Evolutionary conservation across 2,797 vertebrate genomes (phyloP).

Genomic region (Syngnathus rostellatus): DNA sequence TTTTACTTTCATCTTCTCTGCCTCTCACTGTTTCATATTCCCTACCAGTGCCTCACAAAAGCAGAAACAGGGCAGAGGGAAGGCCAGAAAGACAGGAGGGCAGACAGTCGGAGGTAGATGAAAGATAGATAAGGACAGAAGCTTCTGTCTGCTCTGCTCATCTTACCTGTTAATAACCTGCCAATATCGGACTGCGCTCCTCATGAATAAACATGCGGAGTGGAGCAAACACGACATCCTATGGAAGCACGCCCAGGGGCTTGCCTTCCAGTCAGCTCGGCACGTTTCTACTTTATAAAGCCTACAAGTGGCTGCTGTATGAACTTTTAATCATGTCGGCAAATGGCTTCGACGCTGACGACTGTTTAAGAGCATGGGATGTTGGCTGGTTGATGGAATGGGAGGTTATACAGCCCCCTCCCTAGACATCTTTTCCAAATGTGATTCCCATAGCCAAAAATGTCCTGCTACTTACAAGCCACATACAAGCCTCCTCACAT

Average conservation of each 20-base stretch:
- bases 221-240: constrained; percentile 23
- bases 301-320: constrained; percentile 42
- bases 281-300: constrained; percentile 39
- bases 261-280: constrained; percentile 30
- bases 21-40: constrained; percentile 52
- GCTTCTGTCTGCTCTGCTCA: constrained; percentile 30
- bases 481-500: constrained; percentile 15
- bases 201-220: constrained; percentile 61
- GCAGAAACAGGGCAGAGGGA: constrained; percentile 24
- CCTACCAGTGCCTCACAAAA: constrained; percentile 30
- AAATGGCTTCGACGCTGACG: constrained; percentile 35
- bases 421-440: constrained; percentile 11
- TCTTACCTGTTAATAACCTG: constrained; percentile 57
- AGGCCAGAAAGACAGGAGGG: constrained; percentile 37
- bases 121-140: constrained; percentile 57
- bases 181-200: constrained; percentile 53
- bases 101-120: constrained; percentile 50
- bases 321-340: constrained; percentile 57
- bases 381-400: not conserved
- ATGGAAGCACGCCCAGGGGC: constrained; percentile 32
- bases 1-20: constrained; percentile 44
- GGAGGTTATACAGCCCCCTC: not conserved
- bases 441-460: not conserved
- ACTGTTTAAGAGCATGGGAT: constrained; percentile 27
- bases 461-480: not conserved